Evolutionary conservation across 2,113 vertebrate genomes (phyloP), one percentile per base, ranked within the genome.

Genomic region (Penelope pileata): DNA sequence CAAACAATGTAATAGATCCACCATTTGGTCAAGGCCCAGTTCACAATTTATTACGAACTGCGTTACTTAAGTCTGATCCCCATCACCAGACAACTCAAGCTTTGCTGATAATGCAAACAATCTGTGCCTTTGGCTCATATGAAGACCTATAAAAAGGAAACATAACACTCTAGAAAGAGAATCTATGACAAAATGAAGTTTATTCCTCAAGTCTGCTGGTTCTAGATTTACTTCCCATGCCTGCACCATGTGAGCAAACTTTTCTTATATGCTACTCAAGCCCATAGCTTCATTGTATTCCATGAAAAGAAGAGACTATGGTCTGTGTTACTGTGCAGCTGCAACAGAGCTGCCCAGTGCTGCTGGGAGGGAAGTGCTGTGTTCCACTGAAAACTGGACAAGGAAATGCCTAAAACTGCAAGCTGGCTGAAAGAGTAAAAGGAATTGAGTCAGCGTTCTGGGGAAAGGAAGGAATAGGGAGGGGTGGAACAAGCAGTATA

Each of bases 21-120:
- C 98, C 98, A 36, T 98, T 98, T 98, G 98, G 94, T 99, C 98
- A 8, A 98, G 96, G 40, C 83, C 98, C 93, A 99, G 98, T 93
- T 99, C 97, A 8, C 98, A 98, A 94, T 99, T 99, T 81, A 98
- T 98, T 56, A 97, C 97, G 94, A 98, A 99, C 91, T 98, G 95
- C 76, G 98, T 90, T 87, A 98, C 96, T 43, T 98, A 96, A 48
- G 96, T 97, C 95, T 98, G 82, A 34, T 97, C 98, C 82, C 98
- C 93, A 96, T 98, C 98, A 96, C 91, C 98, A 96, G 98, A 97
- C 22, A 97, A 97, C 48, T 98, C 94, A 93, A 98, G 98, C 56
- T 98, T 98, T 30, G 97, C 80, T 23, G 98, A 98, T 38, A 98
- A 38, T 17, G 98, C 97, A 84, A 98, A 98, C 87, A 98, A 98